These are phyloP conservation scores for Melanotaenia boesemani DNA, from an alignment of 2,797 vertebrate species.

Conservation along the genomic window DNA sequence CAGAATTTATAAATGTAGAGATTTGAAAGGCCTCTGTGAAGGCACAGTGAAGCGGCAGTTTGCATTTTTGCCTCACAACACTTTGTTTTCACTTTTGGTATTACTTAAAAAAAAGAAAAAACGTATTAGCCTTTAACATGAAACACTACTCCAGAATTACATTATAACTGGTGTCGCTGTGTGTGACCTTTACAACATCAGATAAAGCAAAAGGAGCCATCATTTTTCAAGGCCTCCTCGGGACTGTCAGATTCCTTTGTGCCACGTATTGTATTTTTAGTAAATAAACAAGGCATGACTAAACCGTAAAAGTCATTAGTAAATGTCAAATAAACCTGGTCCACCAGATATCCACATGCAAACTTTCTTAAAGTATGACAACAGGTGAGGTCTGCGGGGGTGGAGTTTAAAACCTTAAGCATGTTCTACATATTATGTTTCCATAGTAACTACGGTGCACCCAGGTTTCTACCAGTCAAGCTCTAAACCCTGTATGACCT, in stretches of 20 bases:
- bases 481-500: conserved; percentile 67
- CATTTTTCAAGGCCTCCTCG: conserved; percentile 18
- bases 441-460: conserved; percentile 53
- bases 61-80: background rate
- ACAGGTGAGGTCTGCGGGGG: conserved; percentile 57
- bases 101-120: background rate
- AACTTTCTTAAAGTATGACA: conserved; percentile 39
- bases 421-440: conserved; percentile 67
- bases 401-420: conserved; percentile 26
- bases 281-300: conserved; percentile 21
- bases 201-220: conserved; percentile 36
- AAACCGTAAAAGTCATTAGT: conserved; percentile 37
- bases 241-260: conserved; percentile 25
- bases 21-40: background rate
- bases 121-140: background rate
- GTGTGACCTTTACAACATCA: conserved; percentile 46
- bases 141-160: background rate
- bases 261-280: background rate
- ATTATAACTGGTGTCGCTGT: conserved; percentile 5
- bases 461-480: conserved; percentile 38
- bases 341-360: conserved; percentile 32
- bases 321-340: conserved; percentile 39
- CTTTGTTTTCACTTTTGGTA: background rate
- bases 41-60: background rate
- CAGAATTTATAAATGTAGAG: background rate